These are phyloP conservation scores for Hemicordylus capensis DNA, from an alignment of 2,113 vertebrate species.

Conservation along the genomic window DNA sequence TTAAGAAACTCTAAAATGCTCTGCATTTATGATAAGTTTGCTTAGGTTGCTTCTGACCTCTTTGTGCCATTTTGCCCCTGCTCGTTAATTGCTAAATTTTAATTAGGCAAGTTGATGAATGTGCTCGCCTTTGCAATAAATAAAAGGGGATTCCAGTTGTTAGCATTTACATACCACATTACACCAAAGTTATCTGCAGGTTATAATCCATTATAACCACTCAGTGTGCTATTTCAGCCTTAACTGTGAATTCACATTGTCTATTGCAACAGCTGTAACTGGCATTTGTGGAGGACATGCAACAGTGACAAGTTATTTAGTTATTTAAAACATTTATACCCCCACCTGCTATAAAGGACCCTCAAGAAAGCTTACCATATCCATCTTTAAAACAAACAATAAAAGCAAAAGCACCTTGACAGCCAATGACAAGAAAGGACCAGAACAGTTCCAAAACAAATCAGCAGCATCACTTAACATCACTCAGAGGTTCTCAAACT, in stretches of 20 bases:
- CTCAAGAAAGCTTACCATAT: too few species aligned
- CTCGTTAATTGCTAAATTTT: conserved; percentile 82
- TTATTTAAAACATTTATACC: too few species aligned
- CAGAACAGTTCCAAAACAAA: too few species aligned
- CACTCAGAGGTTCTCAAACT: too few species aligned
- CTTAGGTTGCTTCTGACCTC: conserved; percentile 78
- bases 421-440: too few species aligned
- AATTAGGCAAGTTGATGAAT: conserved; percentile 80
- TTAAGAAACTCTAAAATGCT: conserved; percentile 75
- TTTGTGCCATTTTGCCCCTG: conserved; percentile 64
- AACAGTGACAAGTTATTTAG: too few species aligned
- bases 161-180: conserved; percentile 57
- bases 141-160: conserved; percentile 66
- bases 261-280: background rate
- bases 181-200: conserved; percentile 58
- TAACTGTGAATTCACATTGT: background rate
- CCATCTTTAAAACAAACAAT: too few species aligned
- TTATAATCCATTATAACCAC: conserved; percentile 51
- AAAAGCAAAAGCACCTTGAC: too few species aligned
- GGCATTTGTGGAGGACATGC: too few species aligned
- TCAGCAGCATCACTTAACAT: too few species aligned
- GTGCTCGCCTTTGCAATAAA: conserved; percentile 75
- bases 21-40: conserved; percentile 80
- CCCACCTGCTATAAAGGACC: too few species aligned
- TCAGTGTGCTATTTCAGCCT: background rate